Evolutionary conservation across 2,888 invertebrate species (phyloP), one percentile per base, ranked within the genome.

Genomic region (Scotopteryx bipunctaria): DNA sequence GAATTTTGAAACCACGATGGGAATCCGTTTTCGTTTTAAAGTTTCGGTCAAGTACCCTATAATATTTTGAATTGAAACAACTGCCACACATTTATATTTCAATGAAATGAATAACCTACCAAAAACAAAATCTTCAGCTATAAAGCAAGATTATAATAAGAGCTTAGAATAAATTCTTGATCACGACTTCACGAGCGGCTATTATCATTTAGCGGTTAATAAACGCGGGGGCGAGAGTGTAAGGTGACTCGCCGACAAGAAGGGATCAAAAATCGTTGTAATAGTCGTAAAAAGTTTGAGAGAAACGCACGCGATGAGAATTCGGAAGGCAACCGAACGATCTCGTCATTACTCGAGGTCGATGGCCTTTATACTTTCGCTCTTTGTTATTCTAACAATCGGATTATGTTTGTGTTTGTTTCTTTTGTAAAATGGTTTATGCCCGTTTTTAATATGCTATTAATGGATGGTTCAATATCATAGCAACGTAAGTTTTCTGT

Each of bases 201-300:
- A 82, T 83, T 82, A 83, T 79, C 84, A 83, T 85, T 84, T 82
- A 81, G 83, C 80, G 82, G 84, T 81, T 83, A 82, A 84, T 83
- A 84, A 83, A 83, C 77, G 81, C 72, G 71, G 72, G 76, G 78
- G 76, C 66, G 67, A 76, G 77, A 76, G 74, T 73, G 76, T 71
- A 78, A 83, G 82, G 83, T 80, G 77, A 74, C 73, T 71, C 70
- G 67, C 63, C 68, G 68, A 70, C 73, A 73, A 69, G 74, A 73
- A 73, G 74, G 83, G 81, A 81, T 83, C 83, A 83, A 82, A 83
- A 85, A 83, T 81, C 83, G 78, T 78, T 75, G 83, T 73, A 81
- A 84, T 86, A 86, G 85, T 80, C 86, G 81, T 86, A 86, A 86
- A 85, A 86, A 84, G 81, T 86, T 85, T 78, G 68, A 67, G 77